Evolutionary conservation across 2,113 vertebrate species (phyloP).

Genomic region (Toxostoma redivivum): DNA sequence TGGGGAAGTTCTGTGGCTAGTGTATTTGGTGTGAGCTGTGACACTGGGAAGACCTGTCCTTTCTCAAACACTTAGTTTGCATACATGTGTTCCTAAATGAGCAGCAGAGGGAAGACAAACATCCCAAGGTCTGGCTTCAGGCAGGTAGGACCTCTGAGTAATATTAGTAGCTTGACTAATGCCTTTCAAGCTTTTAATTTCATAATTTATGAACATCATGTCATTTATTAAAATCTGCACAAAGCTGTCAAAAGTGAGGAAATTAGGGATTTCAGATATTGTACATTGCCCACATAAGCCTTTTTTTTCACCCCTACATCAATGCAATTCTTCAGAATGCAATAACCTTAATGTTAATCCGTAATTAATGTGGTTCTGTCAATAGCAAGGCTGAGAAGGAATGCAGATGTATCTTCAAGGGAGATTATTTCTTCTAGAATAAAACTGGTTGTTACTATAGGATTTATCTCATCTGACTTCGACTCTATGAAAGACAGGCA

Average conservation of each 20-base stretch:
- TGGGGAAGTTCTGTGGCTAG: neutral
- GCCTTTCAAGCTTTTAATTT: neutral
- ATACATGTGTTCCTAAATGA: fast-evolving
- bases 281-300: neutral
- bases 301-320: neutral
- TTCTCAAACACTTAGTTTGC: neutral
- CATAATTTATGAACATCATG: neutral
- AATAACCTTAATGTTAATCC: neutral
- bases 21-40: neutral
- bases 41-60: neutral
- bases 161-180: neutral
- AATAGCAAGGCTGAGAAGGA: neutral
- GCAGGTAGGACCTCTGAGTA: neutral
- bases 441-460: neutral
- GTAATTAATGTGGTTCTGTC: neutral
- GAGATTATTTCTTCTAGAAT: neutral
- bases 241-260: neutral
- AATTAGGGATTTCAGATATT: neutral
- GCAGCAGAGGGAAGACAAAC: neutral
- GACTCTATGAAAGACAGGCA: fast-evolving
- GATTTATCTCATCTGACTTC: neutral
- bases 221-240: neutral
- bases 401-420: neutral
- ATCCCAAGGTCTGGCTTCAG: neutral
- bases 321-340: neutral